Conservation (phyloP, 2,797 vertebrate species). For the Ateles fusciceps region DNA sequence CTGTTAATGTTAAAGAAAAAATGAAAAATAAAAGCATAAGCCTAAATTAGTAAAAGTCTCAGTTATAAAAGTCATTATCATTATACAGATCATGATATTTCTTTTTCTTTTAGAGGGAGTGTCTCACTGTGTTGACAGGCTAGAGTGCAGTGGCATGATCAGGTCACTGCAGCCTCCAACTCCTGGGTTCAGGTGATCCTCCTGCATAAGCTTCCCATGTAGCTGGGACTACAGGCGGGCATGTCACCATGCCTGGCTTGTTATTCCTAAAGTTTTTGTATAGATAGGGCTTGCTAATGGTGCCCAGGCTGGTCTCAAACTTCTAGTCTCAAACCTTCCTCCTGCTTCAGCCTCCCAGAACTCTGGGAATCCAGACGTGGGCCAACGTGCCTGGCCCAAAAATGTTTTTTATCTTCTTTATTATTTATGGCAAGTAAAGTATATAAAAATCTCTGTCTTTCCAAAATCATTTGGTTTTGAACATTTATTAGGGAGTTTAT, state of each 20-base stretch:
- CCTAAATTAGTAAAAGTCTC: background rate
- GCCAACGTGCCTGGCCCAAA: background rate
- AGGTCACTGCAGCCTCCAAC: background rate
- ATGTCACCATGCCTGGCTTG: background rate
- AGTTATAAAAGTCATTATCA: background rate
- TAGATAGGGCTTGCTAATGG: background rate
- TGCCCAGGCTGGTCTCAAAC: background rate
- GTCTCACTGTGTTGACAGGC: background rate
- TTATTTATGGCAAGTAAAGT: slow-evolving; percentile 6
- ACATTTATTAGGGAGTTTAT: slow-evolving; percentile 22
- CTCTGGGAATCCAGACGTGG: background rate
- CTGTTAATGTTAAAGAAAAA: too few relatives aligned
- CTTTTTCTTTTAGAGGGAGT: background rate
- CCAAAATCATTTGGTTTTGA: slow-evolving; percentile 45
- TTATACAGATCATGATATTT: background rate
- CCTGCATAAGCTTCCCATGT: background rate
- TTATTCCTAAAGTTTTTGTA: background rate
- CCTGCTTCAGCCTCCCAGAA: background rate
- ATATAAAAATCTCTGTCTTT: background rate
- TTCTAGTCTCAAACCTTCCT: background rate
- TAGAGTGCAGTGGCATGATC: background rate
- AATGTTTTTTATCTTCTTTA: background rate
- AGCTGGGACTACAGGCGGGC: background rate
- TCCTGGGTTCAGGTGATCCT: background rate
- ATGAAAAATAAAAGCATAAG: background rate